Percentiles rank a stretch among this genome's conserved stretches.
Conservation (phyloP, 2,888 invertebrate genomes). For the Metacarcinus magister region DNA sequence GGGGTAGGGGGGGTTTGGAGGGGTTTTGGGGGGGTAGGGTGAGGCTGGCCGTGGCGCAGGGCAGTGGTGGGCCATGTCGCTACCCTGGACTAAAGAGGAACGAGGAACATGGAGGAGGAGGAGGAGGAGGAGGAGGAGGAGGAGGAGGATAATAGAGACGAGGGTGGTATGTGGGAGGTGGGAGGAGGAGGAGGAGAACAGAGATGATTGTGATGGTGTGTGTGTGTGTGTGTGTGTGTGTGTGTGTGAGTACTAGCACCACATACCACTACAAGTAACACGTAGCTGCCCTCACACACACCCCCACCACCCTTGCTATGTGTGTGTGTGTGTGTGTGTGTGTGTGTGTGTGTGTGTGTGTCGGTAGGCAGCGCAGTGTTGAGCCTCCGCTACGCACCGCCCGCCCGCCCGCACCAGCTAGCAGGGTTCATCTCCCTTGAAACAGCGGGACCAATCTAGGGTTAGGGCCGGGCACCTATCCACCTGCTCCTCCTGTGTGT, state of each 20-base stretch:
- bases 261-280: too few species aligned
- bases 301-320: neutral
- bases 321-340: constrained; percentile 57
- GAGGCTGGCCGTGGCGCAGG: too few species aligned
- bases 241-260: neutral
- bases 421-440: neutral
- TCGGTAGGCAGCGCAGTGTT: neutral
- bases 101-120: neutral
- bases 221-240: neutral
- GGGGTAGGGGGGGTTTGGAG: neutral
- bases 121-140: neutral
- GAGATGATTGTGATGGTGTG: neutral
- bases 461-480: neutral
- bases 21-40: too few species aligned
- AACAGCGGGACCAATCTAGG: neutral
- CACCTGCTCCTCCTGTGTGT: too few species aligned
- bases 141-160: too few species aligned
- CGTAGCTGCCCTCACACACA: too few species aligned
- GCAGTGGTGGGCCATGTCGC: too few species aligned
- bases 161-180: too few species aligned
- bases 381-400: neutral
- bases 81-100: too few species aligned
- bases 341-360: constrained; percentile 52
- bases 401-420: neutral
- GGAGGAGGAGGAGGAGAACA: neutral